These are phyloP conservation scores for Pachypanchax playfairii DNA, from an alignment of 2,113 vertebrate genomes.

Conservation along the genomic window DNA sequence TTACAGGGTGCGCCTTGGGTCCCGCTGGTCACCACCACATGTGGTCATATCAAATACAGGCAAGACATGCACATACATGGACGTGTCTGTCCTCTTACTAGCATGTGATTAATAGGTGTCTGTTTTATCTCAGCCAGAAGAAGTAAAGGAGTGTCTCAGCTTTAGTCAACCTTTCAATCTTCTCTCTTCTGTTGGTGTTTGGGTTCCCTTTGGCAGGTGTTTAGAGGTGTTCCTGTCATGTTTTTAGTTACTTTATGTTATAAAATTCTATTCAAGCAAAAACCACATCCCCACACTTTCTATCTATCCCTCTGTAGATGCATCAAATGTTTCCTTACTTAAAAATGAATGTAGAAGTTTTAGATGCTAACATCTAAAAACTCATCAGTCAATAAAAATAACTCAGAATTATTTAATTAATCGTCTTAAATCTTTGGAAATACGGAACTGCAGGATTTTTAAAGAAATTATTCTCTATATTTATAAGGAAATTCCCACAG, in stretches of 20 bases:
- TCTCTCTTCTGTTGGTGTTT: constrained; percentile 55
- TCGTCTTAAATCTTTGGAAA: constrained; percentile 4
- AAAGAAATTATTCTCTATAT: background rate
- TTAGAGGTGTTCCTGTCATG: constrained; percentile 20
- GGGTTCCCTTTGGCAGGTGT: constrained; percentile 59
- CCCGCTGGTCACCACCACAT: constrained; percentile 31
- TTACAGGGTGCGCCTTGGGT: constrained; percentile 39
- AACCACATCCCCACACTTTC: background rate
- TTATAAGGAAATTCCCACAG: background rate
- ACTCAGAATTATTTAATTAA: too few species aligned
- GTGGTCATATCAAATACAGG: background rate
- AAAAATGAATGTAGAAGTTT: background rate
- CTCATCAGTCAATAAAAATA: too few species aligned
- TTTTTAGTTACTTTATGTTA: constrained; percentile 44
- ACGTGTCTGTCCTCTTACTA: constrained; percentile 13
- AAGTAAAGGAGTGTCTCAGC: constrained; percentile 45
- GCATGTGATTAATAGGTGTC: constrained; percentile 35
- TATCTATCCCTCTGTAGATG: background rate
- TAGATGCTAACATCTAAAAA: background rate
- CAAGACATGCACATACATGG: background rate
- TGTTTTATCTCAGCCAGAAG: constrained; percentile 55
- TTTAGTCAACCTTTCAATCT: constrained; percentile 57
- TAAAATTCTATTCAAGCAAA: constrained; percentile 35
- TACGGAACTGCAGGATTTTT: too few species aligned
- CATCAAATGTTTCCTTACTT: background rate